Evolutionary conservation across 2,888 invertebrate genomes (phyloP), one percentile per base, ranked within the genome.

Genomic region (Glomeris marginata): DNA sequence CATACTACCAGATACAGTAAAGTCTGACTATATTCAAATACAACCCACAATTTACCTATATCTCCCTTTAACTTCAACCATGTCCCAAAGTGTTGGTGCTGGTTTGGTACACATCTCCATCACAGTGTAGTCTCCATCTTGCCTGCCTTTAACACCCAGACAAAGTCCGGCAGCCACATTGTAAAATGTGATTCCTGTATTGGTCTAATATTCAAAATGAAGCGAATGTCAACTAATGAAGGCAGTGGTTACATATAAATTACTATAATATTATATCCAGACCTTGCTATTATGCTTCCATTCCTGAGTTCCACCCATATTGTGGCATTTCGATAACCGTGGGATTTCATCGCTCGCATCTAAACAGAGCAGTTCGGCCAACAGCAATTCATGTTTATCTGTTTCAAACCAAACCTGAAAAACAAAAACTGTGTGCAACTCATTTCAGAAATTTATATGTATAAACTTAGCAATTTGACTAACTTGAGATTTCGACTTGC

Each of bases 81-180:
- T 63, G 64, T 77, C 74, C 77, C 77, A 77, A 38, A 66, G 68
- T 52, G 69, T 71, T 37, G 71, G 62, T 53, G 69, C 64, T 1
- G 66, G 56, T 57, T 73, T 74, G 13, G 74, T 72, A 60, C 81
- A 81, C 36, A 81, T 62, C 60, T 75, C 75, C 72, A 81, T 72
- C 34, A 67, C 65, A 2, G 81, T 62, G 28, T 66, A 64, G 15
- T 75, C 68, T 36, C 73, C 73, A 42, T 65, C 65, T 13, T 52
- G 44, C 6, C 35, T 13, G 41, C 63, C 61, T 15, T 52, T 49
- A 2, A 72, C 80, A 15, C 80, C 80, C 33, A 90, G 67, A 61
- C 90, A 90, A 56, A 83, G 83, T 1, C 90, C 90, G 5, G 82
- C 80, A 16, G 88, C 88, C 59, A 83, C 75, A 63, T 87, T 90